Evolutionary conservation across 1,140 invertebrate genomes (phyloP).

Genomic region (Hyposmocoma kahamanoa): DNA sequence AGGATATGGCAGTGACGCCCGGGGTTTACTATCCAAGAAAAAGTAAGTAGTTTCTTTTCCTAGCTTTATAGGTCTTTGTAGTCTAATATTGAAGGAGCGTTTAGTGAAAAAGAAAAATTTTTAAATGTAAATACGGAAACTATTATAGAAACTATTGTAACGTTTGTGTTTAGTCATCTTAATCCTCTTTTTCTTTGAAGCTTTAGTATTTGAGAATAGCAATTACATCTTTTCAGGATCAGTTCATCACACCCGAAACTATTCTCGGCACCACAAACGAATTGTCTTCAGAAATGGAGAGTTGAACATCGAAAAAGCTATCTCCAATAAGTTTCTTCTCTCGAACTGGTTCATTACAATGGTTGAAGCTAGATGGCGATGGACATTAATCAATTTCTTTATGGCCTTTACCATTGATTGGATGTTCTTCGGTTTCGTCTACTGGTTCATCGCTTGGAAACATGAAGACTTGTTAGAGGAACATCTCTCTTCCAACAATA

Average conservation of each 20-base stretch:
- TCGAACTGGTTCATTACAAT: constrained; percentile 86
- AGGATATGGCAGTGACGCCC: constrained; percentile 21
- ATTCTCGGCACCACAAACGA: no score
- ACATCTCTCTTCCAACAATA: constrained; percentile 77
- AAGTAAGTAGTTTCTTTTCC: constrained; percentile 24
- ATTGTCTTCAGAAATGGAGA: constrained; percentile 92
- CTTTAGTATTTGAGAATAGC: no score
- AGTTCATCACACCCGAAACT: no score
- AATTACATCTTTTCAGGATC: constrained; percentile 13
- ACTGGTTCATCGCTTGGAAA: constrained; percentile 90
- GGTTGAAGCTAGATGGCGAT: constrained; percentile 94
- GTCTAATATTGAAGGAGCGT: no score
- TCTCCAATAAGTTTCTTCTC: constrained; percentile 84
- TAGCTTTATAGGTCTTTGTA: no score
- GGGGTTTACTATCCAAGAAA: constrained; percentile 40
- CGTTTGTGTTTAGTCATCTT: no score
- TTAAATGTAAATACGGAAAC: no score
- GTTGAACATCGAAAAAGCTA: constrained; percentile 88
- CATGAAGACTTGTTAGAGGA: constrained; percentile 89
- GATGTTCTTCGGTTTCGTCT: constrained; percentile 90
- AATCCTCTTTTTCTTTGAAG: no score
- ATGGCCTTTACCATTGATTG: constrained; percentile 90
- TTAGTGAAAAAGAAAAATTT: no score
- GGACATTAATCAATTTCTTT: constrained; percentile 93
- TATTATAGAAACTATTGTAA: no score